A percentile compares a stretch with the other conserved stretches of the same genome.
Evolutionary conservation across 2,888 invertebrate genomes (phyloP).

Genomic region (Byasa hedistus): DNA sequence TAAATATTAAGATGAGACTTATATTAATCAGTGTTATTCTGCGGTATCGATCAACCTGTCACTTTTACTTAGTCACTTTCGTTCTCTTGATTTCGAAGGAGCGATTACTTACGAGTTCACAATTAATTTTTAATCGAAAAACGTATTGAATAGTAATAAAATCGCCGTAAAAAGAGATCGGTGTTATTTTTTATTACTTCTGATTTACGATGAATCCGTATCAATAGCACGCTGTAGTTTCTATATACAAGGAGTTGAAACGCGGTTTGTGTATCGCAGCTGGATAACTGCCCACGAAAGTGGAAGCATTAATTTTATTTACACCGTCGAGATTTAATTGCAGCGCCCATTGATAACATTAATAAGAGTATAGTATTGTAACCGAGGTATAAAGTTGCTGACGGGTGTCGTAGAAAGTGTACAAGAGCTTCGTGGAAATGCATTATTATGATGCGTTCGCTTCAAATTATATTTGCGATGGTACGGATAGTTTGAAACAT

Average conservation of each 20-base stretch:
- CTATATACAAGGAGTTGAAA: conserved; percentile 7
- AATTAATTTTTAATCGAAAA: conserved; percentile 49
- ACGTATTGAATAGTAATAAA: conserved; percentile 52
- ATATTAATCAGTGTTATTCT: conserved; percentile 3
- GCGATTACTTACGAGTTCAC: conserved; percentile 38
- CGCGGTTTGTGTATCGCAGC: conserved; percentile 9
- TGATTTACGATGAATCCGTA: neutral
- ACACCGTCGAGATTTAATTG: conserved; percentile 58
- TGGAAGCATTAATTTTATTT: conserved; percentile 59
- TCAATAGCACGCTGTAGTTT: neutral
- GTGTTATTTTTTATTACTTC: neutral
- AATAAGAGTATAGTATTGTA: conserved; percentile 55
- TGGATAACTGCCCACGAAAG: conserved; percentile 42
- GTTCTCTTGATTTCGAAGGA: conserved; percentile 14
- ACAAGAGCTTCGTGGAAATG: conserved; percentile 32
- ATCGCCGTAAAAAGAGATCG: conserved; percentile 47
- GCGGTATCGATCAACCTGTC: conserved; percentile 17
- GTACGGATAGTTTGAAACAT: too few species aligned
- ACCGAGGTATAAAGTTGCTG: conserved; percentile 50
- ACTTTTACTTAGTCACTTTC: conserved; percentile 25
- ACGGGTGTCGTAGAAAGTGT: conserved; percentile 50
- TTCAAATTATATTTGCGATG: neutral
- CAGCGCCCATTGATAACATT: conserved; percentile 56
- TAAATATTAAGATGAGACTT: conserved; percentile 9
- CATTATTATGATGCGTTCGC: conserved; percentile 15